Conservation (phyloP, 35 echinoderm and acorn worm genomes). For the Heliocidaris tuberculata region DNA sequence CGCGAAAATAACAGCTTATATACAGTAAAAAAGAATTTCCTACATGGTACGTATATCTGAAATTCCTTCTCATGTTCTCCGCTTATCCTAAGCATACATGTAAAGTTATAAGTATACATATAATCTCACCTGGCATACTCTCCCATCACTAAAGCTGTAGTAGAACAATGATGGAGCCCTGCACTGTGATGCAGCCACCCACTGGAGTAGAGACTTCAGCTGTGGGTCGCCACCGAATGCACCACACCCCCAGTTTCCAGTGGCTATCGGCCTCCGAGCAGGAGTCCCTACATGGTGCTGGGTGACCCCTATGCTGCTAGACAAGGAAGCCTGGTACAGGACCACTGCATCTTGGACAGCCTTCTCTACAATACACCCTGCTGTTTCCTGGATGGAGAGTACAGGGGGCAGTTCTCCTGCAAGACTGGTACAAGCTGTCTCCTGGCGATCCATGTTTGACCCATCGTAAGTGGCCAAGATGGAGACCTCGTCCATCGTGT, state of each 20-base stretch:
- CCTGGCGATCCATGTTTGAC: background rate
- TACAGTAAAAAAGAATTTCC: no score
- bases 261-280: slow-evolving; percentile 63
- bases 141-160: slow-evolving; percentile 66
- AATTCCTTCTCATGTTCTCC: no score
- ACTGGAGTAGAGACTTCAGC: slow-evolving; percentile 81
- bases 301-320: background rate
- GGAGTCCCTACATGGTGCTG: background rate
- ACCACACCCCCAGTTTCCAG: slow-evolving; percentile 91
- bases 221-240: slow-evolving; percentile 84
- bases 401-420: background rate
- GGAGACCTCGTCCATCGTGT: background rate
- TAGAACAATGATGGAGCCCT: slow-evolving; percentile 66
- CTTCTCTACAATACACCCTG: slow-evolving; percentile 19
- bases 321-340: background rate
- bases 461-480: background rate
- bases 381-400: slow-evolving; percentile 30
- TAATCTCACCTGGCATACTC: slow-evolving; percentile 60
- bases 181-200: slow-evolving; percentile 81
- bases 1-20: no score
- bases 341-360: slow-evolving; percentile 36
- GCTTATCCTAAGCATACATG: no score
- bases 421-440: background rate
- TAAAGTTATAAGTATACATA: background rate
- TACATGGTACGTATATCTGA: no score